Conservation (phyloP, 2,888 invertebrate species). For the Encarsia formosa region DNA sequence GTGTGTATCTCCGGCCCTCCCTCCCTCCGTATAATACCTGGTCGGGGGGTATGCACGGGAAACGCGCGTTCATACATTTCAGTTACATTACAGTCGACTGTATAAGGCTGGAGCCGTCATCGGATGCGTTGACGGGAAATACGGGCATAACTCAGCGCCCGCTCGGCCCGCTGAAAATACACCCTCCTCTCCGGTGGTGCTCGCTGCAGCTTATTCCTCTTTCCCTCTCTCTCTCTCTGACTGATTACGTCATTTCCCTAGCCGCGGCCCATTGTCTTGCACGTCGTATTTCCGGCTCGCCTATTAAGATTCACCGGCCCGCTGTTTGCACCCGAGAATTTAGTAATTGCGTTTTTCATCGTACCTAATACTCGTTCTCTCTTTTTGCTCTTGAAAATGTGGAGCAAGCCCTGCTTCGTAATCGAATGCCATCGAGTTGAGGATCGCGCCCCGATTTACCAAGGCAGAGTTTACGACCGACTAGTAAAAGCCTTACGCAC, state of each 20-base stretch:
- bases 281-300: conserved; percentile 38
- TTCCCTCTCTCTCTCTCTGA: conserved; percentile 33
- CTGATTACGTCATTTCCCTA: conserved; percentile 50
- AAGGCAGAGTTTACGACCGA: too few species aligned
- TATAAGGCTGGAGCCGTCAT: conserved; percentile 50
- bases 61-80: conserved; percentile 48
- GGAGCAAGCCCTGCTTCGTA: too few species aligned
- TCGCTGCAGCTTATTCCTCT: neutral
- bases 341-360: too few species aligned
- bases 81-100: conserved; percentile 47
- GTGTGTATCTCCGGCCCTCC: too few species aligned
- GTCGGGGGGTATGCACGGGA: conserved; percentile 25
- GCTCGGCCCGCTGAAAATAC: conserved; percentile 41
- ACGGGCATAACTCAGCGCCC: conserved; percentile 49
- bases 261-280: conserved; percentile 39
- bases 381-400: too few species aligned
- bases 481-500: too few species aligned
- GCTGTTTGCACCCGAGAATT: too few species aligned
- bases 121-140: conserved; percentile 51
- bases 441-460: too few species aligned
- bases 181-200: conserved; percentile 6
- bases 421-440: too few species aligned
- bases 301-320: conserved; percentile 39
- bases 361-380: too few species aligned
- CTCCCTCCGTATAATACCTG: conserved; percentile 14